Evolutionary conservation across 2,888 invertebrate genomes (phyloP), one percentile per base, ranked within the genome.

Genomic region (Drosophila colorata): DNA sequence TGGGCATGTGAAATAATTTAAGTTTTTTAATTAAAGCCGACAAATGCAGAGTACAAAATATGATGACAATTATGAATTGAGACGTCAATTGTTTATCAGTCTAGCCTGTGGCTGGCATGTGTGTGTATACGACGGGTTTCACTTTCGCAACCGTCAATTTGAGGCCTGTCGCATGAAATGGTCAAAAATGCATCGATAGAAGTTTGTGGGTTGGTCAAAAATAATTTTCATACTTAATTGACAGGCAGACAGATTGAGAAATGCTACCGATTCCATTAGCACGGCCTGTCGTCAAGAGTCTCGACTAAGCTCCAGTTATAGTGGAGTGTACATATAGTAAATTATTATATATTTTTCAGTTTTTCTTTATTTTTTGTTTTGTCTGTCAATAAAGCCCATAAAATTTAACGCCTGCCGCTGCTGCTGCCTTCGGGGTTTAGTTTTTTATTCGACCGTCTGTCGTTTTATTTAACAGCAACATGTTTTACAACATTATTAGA

Each of bases 401-500:
- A 66, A 61, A 58, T 23, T 59, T 41, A 44, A 65, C 71, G 71
- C 77, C 66, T 58, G 76, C 56, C 49, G 41, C 47, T 52, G 52
- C 28, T 43, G 25, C 44, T 63, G 69, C 58, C 80, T 86, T 72
- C 58, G 75, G 73, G 87, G 81, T 76, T 63, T 4, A 13, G 1
- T 81, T 79, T 56, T 71, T 66, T 51, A 38, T 41, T 47, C 31
- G 58, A 49, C 48, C 60, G 52, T 71, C 55, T 78, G 75, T 80
- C 71, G 83, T 31, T 63, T 79, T 59, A 73, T 69, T 73, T 74
- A 85, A 85, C 79, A 72, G 77, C 74, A 81, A 87, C 83, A 67
- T 84, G 83, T 84, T 84, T 87, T 84, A 87, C 83, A 84, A 84
- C 88, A 85, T 84, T 87, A 84, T 84, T 87, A 84, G 88, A 84